Percentiles rank a stretch among this genome's conserved stretches.
These are phyloP conservation scores for Planiliza haematocheilus DNA, from an alignment of 2,113 vertebrate species.

Conservation along the genomic window DNA sequence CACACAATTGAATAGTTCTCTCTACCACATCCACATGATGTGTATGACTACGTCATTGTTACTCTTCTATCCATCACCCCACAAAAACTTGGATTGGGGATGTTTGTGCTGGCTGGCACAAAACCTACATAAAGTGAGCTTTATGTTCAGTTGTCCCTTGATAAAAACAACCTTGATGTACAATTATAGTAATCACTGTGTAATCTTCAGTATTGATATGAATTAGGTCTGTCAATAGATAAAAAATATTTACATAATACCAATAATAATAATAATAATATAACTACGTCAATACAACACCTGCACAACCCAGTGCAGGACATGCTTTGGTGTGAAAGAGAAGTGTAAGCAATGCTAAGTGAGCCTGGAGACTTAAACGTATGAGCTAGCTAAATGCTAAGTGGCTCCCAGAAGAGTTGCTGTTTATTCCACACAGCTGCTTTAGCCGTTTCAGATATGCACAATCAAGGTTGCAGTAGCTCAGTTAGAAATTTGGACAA, in stretches of 20 bases:
- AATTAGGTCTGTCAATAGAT: too few species aligned
- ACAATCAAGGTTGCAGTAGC: background rate
- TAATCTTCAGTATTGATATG: too few species aligned
- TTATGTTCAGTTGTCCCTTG: background rate
- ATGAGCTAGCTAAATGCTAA: conserved; percentile 11
- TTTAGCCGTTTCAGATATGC: background rate
- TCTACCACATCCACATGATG: too few species aligned
- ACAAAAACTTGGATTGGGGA: too few species aligned
- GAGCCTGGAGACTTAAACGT: background rate
- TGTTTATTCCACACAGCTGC: conserved; percentile 17
- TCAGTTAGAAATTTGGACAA: background rate
- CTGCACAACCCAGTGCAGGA: background rate
- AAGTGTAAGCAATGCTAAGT: background rate
- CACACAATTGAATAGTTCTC: too few species aligned
- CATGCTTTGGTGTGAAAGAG: background rate
- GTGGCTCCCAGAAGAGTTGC: conserved; percentile 20
- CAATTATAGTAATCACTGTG: too few species aligned
- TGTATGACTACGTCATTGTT: too few species aligned
- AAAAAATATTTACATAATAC: too few species aligned
- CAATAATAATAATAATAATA: too few species aligned
- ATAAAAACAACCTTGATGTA: background rate
- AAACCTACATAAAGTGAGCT: background rate
- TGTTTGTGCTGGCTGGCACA: background rate
- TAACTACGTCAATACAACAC: too few species aligned
- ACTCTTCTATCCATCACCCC: too few species aligned